Evolutionary conservation across 2,888 invertebrate species (phyloP), one percentile per base, ranked within the genome.

Genomic region (Ommatoiulus sabulosus): DNA sequence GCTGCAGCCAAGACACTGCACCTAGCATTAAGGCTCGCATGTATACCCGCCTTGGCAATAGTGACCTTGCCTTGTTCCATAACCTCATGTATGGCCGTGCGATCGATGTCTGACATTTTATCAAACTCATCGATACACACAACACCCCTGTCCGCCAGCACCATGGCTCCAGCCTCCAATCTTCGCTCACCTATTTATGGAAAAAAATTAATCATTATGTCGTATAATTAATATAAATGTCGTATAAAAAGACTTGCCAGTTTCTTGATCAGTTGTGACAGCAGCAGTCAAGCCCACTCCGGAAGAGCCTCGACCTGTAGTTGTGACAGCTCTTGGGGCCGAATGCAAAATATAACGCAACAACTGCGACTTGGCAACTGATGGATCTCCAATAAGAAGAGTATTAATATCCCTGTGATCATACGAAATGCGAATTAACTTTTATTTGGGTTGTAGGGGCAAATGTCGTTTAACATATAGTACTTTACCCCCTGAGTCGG

Each of bases 1-100:
- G 99, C 99, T n/a, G 99, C 99, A 2, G 99, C 99, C 86, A 99
- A 93, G 6, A 99, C 99, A 0, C 98, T 97, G 93, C 99, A 99
- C 46, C 99, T 94, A 0, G 99, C 99, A 93, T 99, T 99, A 90
- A 99, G 94, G 88, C 98, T 96, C 4, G 99, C 98, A 93, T 99
- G 99, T 90, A 99, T 99, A 8, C 95, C 99, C 43, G 99, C 99
- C 94, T 99, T 99, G 24, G 99, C 97, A 91, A 99, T 99, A 10
- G 99, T 99, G 4, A 99, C 94, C 87, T 94, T 92, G 6, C 99
- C 99, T 93, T 99, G 99, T 94, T 99, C 99, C 99, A 99, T 98
- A 6, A 99, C 99, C 94, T 99, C 99, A 93, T 99, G 99, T 90
- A 99, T 99, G 72, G 99, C 99, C 0, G 99, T 99, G 91, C 99